phyloP scores from a whole-genome alignment of 2,888 invertebrate genomes.

The Eubasilissa splendida region DNA sequence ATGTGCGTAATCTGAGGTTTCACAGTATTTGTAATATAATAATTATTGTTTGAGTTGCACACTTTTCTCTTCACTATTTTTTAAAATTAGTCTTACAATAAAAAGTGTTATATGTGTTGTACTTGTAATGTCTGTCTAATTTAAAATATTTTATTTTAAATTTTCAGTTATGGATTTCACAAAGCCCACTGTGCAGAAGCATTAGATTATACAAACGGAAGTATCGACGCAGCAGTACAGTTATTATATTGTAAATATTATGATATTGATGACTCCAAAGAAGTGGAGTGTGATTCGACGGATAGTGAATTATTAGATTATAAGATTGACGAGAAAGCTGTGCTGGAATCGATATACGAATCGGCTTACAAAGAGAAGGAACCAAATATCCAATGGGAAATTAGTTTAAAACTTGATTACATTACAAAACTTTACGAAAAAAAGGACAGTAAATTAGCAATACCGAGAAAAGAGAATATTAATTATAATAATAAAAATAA shows the following conservation, averaged over 20 bases:
- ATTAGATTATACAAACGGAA: slow-evolving; percentile 76
- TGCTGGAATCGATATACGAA: slow-evolving; percentile 85
- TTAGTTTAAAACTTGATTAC: slow-evolving; percentile 79
- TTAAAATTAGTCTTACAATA: too few species aligned
- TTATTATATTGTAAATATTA: slow-evolving; percentile 83
- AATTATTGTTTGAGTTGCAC: too few species aligned
- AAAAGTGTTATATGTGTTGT: background rate
- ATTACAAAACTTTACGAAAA: slow-evolving; percentile 73
- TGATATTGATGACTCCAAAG: slow-evolving; percentile 66
- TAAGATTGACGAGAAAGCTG: slow-evolving; percentile 81
- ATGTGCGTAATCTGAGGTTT: too few species aligned
- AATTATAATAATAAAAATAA: slow-evolving; percentile 64
- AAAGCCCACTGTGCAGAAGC: slow-evolving; percentile 83
- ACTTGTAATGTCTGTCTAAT: slow-evolving; percentile 12
- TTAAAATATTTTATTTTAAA: background rate
- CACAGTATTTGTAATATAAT: too few species aligned
- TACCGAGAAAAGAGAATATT: slow-evolving; percentile 66
- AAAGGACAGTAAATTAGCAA: slow-evolving; percentile 66
- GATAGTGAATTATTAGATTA: slow-evolving; percentile 75
- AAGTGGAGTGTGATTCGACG: slow-evolving; percentile 67
- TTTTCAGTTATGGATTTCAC: slow-evolving; percentile 82
- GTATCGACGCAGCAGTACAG: slow-evolving; percentile 81
- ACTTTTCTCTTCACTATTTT: too few species aligned
- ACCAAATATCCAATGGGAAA: slow-evolving; percentile 78
- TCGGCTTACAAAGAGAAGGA: slow-evolving; percentile 79